Conservation (phyloP, 2,113 vertebrate genomes). For the Carassius carassius region DNA sequence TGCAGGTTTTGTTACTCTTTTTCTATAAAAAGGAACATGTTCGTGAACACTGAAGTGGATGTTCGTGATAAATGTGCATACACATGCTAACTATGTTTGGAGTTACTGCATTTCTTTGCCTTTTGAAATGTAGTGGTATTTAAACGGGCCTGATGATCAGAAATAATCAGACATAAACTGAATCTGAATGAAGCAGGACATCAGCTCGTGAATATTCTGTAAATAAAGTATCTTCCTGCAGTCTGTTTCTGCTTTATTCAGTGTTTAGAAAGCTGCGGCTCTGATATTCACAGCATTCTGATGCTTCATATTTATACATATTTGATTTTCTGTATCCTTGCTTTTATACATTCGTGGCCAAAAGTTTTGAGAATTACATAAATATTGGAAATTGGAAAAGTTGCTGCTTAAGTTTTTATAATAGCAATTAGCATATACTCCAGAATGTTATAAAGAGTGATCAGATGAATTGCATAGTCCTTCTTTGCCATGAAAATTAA, state of each 20-base stretch:
- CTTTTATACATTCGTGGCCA: too few species aligned
- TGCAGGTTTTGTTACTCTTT: not conserved
- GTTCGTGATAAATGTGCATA: not conserved
- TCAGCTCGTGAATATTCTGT: constrained; percentile 1
- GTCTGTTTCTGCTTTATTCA: not conserved
- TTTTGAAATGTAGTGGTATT: not conserved
- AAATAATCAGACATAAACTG: not conserved
- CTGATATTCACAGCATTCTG: not conserved
- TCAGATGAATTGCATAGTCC: too few species aligned
- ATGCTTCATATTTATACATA: not conserved
- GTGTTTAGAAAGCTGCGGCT: not conserved
- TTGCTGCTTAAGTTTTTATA: too few species aligned
- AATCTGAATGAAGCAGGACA: not conserved
- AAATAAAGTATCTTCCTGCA: not conserved
- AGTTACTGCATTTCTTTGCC: not conserved
- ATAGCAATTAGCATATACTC: too few species aligned
- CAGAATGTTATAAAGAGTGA: too few species aligned
- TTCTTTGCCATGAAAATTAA: too few species aligned
- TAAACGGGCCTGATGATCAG: not conserved
- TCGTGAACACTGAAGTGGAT: not conserved
- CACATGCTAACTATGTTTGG: not conserved
- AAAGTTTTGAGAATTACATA: too few species aligned
- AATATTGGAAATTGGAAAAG: too few species aligned
- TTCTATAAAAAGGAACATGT: not conserved
- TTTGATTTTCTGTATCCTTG: not conserved